A percentile compares a stretch with the other conserved stretches of the same genome.
Conservation (phyloP, 2,888 invertebrate genomes). For the Patella ulyssiponensis region DNA sequence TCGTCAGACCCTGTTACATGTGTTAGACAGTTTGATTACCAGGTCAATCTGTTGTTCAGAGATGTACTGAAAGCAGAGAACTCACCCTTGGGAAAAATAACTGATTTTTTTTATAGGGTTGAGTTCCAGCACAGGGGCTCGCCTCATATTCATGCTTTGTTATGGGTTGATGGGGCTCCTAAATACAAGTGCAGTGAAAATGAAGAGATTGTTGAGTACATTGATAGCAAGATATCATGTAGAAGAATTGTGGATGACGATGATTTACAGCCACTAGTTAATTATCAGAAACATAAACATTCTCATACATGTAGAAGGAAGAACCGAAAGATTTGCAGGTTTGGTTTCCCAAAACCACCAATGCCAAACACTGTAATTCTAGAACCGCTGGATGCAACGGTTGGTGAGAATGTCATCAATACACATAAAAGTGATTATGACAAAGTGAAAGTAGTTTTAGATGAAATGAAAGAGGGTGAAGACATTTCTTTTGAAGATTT, state of each 20-base stretch:
- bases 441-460: neutral
- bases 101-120: conserved; percentile 43
- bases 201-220: no score
- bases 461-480: neutral
- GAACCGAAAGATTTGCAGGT: conserved; percentile 29
- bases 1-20: conserved; percentile 48
- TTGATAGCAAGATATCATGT: no score
- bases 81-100: no score
- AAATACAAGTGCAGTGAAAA: no score
- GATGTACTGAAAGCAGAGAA: conserved; percentile 14
- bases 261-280: no score
- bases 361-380: conserved; percentile 10
- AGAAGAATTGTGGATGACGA: no score
- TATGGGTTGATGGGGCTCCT: no score
- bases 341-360: conserved; percentile 27
- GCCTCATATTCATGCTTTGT: conserved; percentile 47
- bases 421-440: neutral
- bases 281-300: no score
- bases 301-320: no score
- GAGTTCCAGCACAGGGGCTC: conserved; percentile 50
- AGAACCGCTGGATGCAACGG: neutral
- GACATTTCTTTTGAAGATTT: neutral
- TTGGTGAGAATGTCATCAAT: neutral
- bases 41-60: conserved; percentile 40
- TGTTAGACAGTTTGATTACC: conserved; percentile 46